These are phyloP conservation scores for Sphaerophoria rueppellii DNA, from an alignment of 2,888 invertebrate genomes.

Conservation along the genomic window DNA sequence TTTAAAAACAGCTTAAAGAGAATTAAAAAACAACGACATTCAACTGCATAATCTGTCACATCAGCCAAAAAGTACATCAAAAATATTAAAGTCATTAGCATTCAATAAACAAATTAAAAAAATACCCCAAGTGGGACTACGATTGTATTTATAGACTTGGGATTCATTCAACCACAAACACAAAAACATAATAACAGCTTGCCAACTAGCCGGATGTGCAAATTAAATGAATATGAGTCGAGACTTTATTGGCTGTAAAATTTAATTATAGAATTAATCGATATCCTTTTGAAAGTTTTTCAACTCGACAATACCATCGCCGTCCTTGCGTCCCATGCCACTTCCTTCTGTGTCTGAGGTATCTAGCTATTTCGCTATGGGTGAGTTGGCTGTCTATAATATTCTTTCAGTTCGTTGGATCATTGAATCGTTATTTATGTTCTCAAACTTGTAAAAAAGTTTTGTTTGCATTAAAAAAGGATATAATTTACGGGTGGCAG, in stretches of 20 bases:
- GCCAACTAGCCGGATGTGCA: slow-evolving; percentile 36
- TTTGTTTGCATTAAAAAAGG: slow-evolving; percentile 43
- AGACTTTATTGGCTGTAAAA: slow-evolving; percentile 62
- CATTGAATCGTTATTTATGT: slow-evolving; percentile 67
- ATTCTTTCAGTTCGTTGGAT: slow-evolving; percentile 57
- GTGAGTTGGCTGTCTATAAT: slow-evolving; percentile 17
- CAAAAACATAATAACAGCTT: slow-evolving; percentile 9
- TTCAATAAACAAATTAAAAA: too few species aligned
- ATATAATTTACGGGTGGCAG: slow-evolving; percentile 58
- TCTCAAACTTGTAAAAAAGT: slow-evolving; percentile 19
- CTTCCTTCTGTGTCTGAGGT: too few species aligned
- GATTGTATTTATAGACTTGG: too few species aligned
- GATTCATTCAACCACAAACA: background rate
- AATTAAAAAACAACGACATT: too few species aligned
- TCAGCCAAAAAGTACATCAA: too few species aligned
- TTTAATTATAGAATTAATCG: slow-evolving; percentile 71
- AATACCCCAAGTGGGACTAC: too few species aligned
- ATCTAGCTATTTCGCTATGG: slow-evolving; percentile 3
- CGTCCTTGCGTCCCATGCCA: background rate
- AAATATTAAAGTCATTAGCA: too few species aligned
- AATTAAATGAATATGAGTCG: slow-evolving; percentile 60
- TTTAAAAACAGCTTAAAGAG: too few species aligned
- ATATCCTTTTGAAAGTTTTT: slow-evolving; percentile 39
- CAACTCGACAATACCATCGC: background rate
- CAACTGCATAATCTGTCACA: too few species aligned